Percentiles rank a stretch among this genome's conserved stretches.
phyloP scores from a whole-genome alignment of 2,888 invertebrate genomes.

The Schizaphis graminum region DNA sequence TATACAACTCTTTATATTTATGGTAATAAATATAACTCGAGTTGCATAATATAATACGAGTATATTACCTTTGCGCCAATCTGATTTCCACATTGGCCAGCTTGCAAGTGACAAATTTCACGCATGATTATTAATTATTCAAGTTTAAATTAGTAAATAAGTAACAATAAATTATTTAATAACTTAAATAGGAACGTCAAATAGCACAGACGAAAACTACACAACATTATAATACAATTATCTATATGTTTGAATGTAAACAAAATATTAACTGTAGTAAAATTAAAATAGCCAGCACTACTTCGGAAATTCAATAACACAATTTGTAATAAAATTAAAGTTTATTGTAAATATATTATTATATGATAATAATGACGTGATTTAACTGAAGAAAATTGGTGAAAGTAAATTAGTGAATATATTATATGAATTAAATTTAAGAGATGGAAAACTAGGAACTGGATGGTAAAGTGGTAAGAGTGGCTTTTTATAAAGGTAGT shows the following conservation, averaged over 20 bases:
- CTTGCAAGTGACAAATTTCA: constrained; percentile 79
- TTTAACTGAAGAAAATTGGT: background rate
- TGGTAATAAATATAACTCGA: background rate
- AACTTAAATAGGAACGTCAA: background rate
- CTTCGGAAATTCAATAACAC: background rate
- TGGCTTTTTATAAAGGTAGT: background rate
- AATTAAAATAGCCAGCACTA: background rate
- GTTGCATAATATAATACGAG: background rate
- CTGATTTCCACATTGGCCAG: constrained; percentile 92
- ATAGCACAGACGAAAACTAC: background rate
- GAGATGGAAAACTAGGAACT: background rate
- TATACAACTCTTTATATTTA: background rate
- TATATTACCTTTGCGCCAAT: constrained; percentile 88
- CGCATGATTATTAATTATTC: background rate
- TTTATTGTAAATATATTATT: background rate
- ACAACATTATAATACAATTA: background rate
- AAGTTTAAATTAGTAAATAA: background rate
- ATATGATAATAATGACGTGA: background rate
- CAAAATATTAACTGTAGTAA: background rate
- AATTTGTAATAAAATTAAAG: background rate
- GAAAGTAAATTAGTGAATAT: background rate
- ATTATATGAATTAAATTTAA: background rate
- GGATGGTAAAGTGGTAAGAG: background rate
- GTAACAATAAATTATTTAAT: background rate
- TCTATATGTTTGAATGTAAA: background rate